These are phyloP conservation scores for Kuschelorhynchus macadamiae DNA, from an alignment of 2,888 invertebrate species.

Conservation along the genomic window DNA sequence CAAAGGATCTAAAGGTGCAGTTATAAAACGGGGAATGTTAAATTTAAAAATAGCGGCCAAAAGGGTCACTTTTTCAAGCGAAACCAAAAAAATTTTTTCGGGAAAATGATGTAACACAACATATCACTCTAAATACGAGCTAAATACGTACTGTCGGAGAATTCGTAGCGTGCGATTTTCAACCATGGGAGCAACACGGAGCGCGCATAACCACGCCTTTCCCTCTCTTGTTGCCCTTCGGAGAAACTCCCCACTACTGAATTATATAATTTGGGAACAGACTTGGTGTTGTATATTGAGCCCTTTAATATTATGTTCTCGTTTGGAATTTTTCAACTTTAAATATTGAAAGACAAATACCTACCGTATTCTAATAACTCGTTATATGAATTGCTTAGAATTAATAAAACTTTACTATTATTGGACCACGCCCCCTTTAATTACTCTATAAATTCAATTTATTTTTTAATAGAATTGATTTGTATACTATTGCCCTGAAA, in stretches of 20 bases:
- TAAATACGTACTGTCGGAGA: constrained; percentile 67
- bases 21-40: constrained; percentile 45
- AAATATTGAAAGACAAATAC: too few relatives aligned
- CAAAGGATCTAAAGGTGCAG: constrained; percentile 39
- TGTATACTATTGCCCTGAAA: too few relatives aligned
- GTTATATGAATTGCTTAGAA: too few relatives aligned
- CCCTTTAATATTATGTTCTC: constrained; percentile 21
- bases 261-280: constrained; percentile 38
- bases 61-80: constrained; percentile 69
- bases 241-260: constrained; percentile 53
- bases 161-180: constrained; percentile 62
- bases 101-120: constrained; percentile 70
- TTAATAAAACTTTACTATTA: too few relatives aligned
- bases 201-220: constrained; percentile 69
- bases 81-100: constrained; percentile 68
- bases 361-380: too few relatives aligned
- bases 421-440: too few relatives aligned
- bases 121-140: constrained; percentile 70
- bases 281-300: constrained; percentile 31
- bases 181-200: constrained; percentile 67
- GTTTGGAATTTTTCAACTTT: neutral
- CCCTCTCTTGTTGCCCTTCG: constrained; percentile 60
- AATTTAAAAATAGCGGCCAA: constrained; percentile 61
- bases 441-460: too few relatives aligned
- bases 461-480: too few relatives aligned